Percentiles rank a stretch among this genome's conserved stretches.
Conservation (phyloP, 2,888 invertebrate genomes). For the Clanis bilineata region DNA sequence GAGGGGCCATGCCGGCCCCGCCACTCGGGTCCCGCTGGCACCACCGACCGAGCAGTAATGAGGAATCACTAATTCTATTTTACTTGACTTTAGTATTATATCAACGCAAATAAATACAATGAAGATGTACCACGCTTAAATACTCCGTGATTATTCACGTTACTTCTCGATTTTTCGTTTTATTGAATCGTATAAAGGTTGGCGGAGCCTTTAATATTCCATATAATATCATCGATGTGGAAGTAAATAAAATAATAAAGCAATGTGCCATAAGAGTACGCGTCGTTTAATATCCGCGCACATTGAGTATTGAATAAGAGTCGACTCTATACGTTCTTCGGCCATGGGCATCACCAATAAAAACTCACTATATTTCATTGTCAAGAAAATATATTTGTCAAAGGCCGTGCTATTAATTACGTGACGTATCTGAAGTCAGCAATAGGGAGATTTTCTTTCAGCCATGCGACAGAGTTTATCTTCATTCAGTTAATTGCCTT, state of each 20-base stretch:
- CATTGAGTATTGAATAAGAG: slow-evolving; percentile 67
- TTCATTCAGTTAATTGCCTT: slow-evolving; percentile 20
- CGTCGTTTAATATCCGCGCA: slow-evolving; percentile 75
- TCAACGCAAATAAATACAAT: slow-evolving; percentile 60
- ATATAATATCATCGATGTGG: slow-evolving; percentile 34
- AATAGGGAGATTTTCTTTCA: slow-evolving; percentile 45
- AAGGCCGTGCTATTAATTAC: slow-evolving; percentile 71
- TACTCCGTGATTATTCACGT: slow-evolving; percentile 31
- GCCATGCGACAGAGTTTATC: slow-evolving; percentile 22
- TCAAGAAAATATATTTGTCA: slow-evolving; percentile 77
- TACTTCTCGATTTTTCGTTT: slow-evolving; percentile 17
- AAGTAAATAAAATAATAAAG: slow-evolving; percentile 64
- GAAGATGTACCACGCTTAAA: slow-evolving; percentile 23
- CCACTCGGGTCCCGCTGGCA: slow-evolving; percentile 42
- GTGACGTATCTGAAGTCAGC: slow-evolving; percentile 57
- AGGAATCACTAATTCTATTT: slow-evolving; percentile 83
- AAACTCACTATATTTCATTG: slow-evolving; percentile 77
- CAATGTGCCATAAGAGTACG: slow-evolving; percentile 52
- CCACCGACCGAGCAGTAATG: slow-evolving; percentile 72
- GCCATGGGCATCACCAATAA: slow-evolving; percentile 60
- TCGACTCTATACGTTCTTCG: slow-evolving; percentile 71
- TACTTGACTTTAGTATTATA: slow-evolving; percentile 76
- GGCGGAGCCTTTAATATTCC: not conserved
- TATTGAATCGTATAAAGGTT: not conserved
- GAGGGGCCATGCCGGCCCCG: slow-evolving; percentile 69